phyloP scores from a whole-genome alignment of 2,113 vertebrate genomes.

The Chlorodrepanis virens region DNA sequence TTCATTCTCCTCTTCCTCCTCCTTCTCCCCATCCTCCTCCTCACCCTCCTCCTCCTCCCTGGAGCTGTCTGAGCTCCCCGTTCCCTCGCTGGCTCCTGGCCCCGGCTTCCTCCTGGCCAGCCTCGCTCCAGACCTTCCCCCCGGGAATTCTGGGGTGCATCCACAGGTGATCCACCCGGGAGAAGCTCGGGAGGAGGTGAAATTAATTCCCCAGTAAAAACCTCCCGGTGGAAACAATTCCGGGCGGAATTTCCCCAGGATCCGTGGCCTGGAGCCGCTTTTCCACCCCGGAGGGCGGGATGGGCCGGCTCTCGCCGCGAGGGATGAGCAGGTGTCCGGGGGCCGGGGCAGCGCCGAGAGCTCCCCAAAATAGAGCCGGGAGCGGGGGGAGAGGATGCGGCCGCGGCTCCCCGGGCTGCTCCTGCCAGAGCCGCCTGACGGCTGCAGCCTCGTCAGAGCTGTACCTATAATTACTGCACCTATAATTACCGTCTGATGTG shows the following conservation, averaged over 20 bases:
- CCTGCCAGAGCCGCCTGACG: slow-evolving; percentile 67
- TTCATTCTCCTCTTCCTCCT: background rate
- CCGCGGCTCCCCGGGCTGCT: background rate
- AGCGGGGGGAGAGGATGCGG: background rate
- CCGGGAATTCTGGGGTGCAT: background rate
- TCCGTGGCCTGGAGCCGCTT: background rate
- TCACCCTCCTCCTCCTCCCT: background rate
- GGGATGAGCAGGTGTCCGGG: background rate
- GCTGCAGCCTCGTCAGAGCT: slow-evolving; percentile 65
- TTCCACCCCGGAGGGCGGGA: rapidly evolving
- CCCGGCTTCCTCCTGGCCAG: rapidly evolving
- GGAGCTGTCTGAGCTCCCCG: background rate
- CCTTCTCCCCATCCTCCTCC: background rate
- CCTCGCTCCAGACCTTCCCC: rapidly evolving
- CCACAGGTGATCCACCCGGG: background rate
- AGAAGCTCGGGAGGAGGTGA: rapidly evolving
- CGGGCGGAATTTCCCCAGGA: background rate
- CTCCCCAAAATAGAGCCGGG: background rate
- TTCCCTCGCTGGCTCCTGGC: background rate
- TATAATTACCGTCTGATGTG: slow-evolving; percentile 70
- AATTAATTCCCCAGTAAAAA: background rate
- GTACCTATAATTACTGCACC: slow-evolving; percentile 72
- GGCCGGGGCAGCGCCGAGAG: rapidly evolving
- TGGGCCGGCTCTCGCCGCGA: rapidly evolving
- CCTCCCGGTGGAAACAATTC: background rate